Percentiles rank a stretch among this genome's conserved stretches.
phyloP scores from a whole-genome alignment of 1,140 invertebrate species.

The Neodiprion pinetum region DNA sequence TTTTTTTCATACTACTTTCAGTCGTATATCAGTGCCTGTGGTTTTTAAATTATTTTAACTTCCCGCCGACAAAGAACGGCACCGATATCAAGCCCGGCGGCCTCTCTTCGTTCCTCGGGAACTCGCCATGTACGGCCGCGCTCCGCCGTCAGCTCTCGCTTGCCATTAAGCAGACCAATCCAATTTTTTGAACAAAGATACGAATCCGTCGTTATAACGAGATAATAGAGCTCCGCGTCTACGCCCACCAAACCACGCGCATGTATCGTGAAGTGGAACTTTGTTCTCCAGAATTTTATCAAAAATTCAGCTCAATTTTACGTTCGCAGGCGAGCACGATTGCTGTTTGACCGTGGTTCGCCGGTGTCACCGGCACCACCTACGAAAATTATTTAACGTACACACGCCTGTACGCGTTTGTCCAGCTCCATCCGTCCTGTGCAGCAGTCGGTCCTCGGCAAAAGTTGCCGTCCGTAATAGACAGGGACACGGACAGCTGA shows the following conservation, averaged over 20 bases:
- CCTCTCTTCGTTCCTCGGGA: conserved; percentile 9
- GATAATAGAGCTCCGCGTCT: neutral
- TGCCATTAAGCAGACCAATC: neutral
- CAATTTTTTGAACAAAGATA: neutral
- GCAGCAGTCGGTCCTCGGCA: neutral
- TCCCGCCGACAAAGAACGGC: conserved; percentile 43
- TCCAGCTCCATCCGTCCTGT: too few species aligned
- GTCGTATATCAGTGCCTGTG: conserved; percentile 55
- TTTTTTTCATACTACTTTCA: conserved; percentile 27
- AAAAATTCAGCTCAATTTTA: too few species aligned
- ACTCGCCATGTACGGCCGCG: neutral
- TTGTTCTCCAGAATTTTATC: too few species aligned
- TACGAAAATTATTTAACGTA: neutral
- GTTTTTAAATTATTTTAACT: conserved; percentile 58
- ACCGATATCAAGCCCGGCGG: conserved; percentile 25
- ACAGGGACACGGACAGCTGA: neutral
- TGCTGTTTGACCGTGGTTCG: too few species aligned
- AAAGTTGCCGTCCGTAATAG: neutral
- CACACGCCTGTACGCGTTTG: neutral
- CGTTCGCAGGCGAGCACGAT: too few species aligned
- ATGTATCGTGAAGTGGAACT: too few species aligned
- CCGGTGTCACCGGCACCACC: too few species aligned
- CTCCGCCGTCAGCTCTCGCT: neutral
- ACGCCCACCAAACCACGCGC: too few species aligned
- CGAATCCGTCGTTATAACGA: neutral